These are phyloP conservation scores for Pyrocoelia pectoralis DNA, from an alignment of 2,888 invertebrate genomes.

Conservation along the genomic window DNA sequence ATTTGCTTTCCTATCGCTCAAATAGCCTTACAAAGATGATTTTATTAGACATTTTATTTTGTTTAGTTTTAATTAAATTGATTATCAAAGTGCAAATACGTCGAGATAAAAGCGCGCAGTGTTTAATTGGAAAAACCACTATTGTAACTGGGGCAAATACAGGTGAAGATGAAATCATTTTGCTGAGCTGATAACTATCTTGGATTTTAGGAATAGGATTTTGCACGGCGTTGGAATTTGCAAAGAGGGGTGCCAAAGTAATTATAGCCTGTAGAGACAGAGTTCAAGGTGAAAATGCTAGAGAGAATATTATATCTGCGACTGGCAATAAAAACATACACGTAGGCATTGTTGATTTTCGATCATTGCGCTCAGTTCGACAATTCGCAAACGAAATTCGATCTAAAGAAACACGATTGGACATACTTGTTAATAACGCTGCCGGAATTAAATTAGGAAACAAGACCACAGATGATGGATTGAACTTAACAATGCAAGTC, in stretches of 20 bases:
- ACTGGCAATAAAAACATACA: constrained; percentile 53
- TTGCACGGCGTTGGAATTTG: constrained; percentile 57
- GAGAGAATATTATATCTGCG: constrained; percentile 45
- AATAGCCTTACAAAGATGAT: background rate
- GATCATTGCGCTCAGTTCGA: constrained; percentile 64
- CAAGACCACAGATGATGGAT: constrained; percentile 66
- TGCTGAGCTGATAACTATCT: background rate
- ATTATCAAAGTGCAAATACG: background rate
- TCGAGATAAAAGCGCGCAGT: background rate
- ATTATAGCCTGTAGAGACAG: constrained; percentile 64
- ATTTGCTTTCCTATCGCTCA: too few species aligned
- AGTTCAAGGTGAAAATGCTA: constrained; percentile 45
- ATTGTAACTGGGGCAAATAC: constrained; percentile 54
- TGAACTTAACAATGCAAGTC: constrained; percentile 69
- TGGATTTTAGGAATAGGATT: constrained; percentile 58
- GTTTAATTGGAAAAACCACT: constrained; percentile 52
- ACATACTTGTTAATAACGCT: constrained; percentile 70
- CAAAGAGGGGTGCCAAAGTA: constrained; percentile 62
- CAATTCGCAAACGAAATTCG: constrained; percentile 68
- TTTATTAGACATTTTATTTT: background rate
- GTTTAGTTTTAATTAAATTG: background rate
- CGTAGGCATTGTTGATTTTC: constrained; percentile 61
- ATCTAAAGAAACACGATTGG: constrained; percentile 62
- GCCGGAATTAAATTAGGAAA: constrained; percentile 65
- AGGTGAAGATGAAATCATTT: too few species aligned